Base-by-base conservation (phyloP, 92 coral and sea anemone genomes). In the Bergia sp. region DNA sequence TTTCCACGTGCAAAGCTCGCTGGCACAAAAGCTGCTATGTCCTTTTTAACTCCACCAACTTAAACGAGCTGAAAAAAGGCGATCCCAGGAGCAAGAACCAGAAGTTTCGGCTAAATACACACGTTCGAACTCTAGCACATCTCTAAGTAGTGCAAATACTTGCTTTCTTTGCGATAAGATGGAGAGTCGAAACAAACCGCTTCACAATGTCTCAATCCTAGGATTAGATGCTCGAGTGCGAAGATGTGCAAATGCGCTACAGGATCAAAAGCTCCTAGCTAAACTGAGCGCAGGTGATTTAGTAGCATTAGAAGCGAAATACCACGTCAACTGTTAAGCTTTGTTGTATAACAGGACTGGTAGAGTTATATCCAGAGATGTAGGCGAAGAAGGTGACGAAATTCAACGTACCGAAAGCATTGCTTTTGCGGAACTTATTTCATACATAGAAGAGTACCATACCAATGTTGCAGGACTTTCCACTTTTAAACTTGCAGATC, bases 231-330 rank as follows among this genome's bases (percentile, higher is more conserved):
- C 78, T 41, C 80, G 86, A 77, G 91, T 86, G 66, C 83, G 94
- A 55, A 79, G 38, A 49, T 86, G 89, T 73, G 92, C 91, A 20
- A 37, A 73, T 39, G 87, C 88, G 21, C 53, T 92, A 37, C 95
- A 93, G 79, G 92, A 93, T 64, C 77, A 91, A 74, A 91, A 88
- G 88, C 88, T 92, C 21, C 89, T 89, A 81, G 92, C 92, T 55
- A 92, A 89, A 81, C 81, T 92, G 23, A 92, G 90, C 79, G 90
- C 80, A 21, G 89, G 94, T 45, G 94, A 89, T 40, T 83, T 92
- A 29, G 45, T 42, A 5, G 45, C 45, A 42, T 4, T 42, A 5
- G 45, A 42, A 2, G 45, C 45, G 5, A 2, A 42, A 42, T 42
- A 42, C 45, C 45, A 42, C 45, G 45, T 4, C 45, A 42, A 5